A percentile compares a stretch with the other conserved stretches of the same genome.
These are phyloP conservation scores for Caenorhabditis sp. DNA, from an alignment of 2,888 invertebrate species.

Conservation along the genomic window DNA sequence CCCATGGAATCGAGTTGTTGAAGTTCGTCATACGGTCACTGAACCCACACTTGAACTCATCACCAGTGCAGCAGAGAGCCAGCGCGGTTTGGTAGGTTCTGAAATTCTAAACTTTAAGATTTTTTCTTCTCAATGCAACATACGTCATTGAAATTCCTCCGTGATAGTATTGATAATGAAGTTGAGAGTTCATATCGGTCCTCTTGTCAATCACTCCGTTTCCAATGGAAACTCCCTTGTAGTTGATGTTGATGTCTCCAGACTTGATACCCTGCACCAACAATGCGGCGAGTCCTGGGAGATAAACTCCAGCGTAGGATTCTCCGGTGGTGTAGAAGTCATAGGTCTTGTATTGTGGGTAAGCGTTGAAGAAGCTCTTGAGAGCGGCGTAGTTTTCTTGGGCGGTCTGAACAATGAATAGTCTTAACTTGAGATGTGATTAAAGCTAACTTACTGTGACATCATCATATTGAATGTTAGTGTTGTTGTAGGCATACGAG, in stretches of 20 bases:
- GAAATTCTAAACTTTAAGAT: slow-evolving; percentile 1
- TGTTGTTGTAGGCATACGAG: slow-evolving; percentile 85
- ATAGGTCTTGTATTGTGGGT: slow-evolving; percentile 60
- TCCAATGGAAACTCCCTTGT: slow-evolving; percentile 75
- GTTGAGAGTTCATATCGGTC: slow-evolving; percentile 68
- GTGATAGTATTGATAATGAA: slow-evolving; percentile 75
- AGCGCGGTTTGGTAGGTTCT: slow-evolving; percentile 59
- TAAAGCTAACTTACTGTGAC: slow-evolving; percentile 40
- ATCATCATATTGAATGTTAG: slow-evolving; percentile 83
- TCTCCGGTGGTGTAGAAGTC: slow-evolving; percentile 75
- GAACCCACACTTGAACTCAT: slow-evolving; percentile 67
- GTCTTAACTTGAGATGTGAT: not conserved
- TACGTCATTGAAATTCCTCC: slow-evolving; percentile 69
- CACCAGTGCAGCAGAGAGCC: slow-evolving; percentile 62
- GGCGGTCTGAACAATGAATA: slow-evolving; percentile 72
- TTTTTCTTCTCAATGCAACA: not conserved
- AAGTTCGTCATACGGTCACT: slow-evolving; percentile 58
- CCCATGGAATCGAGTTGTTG: slow-evolving; percentile 67
- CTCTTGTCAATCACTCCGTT: slow-evolving; percentile 75
- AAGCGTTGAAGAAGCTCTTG: slow-evolving; percentile 83
- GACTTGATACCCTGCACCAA: slow-evolving; percentile 66
- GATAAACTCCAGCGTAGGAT: slow-evolving; percentile 74
- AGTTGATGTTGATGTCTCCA: slow-evolving; percentile 64
- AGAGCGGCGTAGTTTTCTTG: slow-evolving; percentile 84
- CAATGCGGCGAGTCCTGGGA: slow-evolving; percentile 65